phyloP scores from a whole-genome alignment of 37 sponge, comb jelly and placozoan genomes.

The Theonella swinhoei region DNA sequence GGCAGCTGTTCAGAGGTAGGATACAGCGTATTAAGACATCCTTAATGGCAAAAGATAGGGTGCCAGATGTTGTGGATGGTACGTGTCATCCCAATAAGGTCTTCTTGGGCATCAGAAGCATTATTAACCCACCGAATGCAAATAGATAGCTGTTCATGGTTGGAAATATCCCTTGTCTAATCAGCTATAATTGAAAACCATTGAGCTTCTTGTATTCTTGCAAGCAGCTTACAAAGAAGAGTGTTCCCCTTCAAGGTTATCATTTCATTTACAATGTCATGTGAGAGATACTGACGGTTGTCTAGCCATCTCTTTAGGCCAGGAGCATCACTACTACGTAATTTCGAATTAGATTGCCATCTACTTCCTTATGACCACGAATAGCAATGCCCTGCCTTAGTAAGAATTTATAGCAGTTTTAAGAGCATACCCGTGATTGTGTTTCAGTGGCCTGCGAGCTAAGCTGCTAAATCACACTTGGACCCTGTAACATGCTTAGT shows the following conservation, averaged over 20 bases:
- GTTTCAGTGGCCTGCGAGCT: background rate
- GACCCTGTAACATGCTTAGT: background rate
- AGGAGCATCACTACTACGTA: slow-evolving; percentile 18
- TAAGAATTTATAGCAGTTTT: slow-evolving; percentile 10
- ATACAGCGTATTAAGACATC: no score
- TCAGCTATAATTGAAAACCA: slow-evolving; percentile 31
- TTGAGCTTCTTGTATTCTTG: background rate
- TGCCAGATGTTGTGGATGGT: no score
- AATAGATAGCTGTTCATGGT: no score
- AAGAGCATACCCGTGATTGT: background rate
- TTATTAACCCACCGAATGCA: no score
- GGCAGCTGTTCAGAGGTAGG: no score
- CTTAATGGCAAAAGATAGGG: no score
- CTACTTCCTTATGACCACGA: background rate
- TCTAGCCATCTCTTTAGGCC: background rate
- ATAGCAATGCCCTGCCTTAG: background rate
- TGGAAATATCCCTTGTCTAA: no score
- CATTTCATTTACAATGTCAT: slow-evolving; percentile 3
- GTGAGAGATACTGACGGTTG: slow-evolving; percentile 9
- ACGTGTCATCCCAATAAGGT: no score
- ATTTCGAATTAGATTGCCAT: no score
- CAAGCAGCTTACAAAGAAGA: background rate
- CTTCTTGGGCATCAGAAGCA: no score
- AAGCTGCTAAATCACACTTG: slow-evolving; percentile 8
- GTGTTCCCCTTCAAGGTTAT: slow-evolving; percentile 18